Evolutionary conservation across 2,888 invertebrate species (phyloP).

Genomic region (Pasiphila rectangulata): DNA sequence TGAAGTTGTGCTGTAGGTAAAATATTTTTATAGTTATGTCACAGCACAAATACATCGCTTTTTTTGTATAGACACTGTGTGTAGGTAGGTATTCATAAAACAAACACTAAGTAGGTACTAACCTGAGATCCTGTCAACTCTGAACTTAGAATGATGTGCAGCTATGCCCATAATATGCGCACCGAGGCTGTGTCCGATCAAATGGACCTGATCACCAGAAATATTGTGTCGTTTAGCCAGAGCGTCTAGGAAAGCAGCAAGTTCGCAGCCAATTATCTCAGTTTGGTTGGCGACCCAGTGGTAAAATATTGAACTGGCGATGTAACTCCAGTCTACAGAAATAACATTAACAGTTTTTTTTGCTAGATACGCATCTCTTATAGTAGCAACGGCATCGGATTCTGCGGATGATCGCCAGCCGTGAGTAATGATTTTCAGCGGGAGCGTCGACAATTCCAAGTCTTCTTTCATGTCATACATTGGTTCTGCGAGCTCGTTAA

Average conservation of each 20-base stretch:
- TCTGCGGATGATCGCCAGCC: slow-evolving; percentile 71
- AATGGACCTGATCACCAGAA: slow-evolving; percentile 45
- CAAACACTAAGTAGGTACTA: slow-evolving; percentile 7
- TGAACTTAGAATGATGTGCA: slow-evolving; percentile 38
- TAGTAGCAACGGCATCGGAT: slow-evolving; percentile 47
- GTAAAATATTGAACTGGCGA: slow-evolving; percentile 49
- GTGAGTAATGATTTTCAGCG: slow-evolving; percentile 75
- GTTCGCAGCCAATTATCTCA: slow-evolving; percentile 38
- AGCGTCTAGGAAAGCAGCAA: slow-evolving; percentile 46
- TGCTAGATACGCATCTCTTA: slow-evolving; percentile 66
- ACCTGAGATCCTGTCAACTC: slow-evolving; percentile 51
- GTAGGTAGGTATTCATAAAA: too few species aligned
- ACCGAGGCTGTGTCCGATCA: slow-evolving; percentile 60
- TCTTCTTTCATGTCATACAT: slow-evolving; percentile 17
- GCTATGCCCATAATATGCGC: slow-evolving; percentile 62
- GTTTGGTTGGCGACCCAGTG: slow-evolving; percentile 51
- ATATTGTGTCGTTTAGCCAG: slow-evolving; percentile 41
- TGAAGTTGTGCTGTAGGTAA: too few species aligned
- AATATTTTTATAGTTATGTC: too few species aligned
- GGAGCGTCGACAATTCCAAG: slow-evolving; percentile 31
- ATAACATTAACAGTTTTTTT: slow-evolving; percentile 62
- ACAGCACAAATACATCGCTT: too few species aligned
- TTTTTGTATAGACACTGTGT: too few species aligned
- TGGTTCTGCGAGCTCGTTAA: slow-evolving; percentile 39
- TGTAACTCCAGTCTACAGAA: slow-evolving; percentile 61